Percentiles rank a stretch among this genome's conserved stretches.
Conservation (phyloP, 2,113 vertebrate genomes). For the Myrmecobius fasciatus region DNA sequence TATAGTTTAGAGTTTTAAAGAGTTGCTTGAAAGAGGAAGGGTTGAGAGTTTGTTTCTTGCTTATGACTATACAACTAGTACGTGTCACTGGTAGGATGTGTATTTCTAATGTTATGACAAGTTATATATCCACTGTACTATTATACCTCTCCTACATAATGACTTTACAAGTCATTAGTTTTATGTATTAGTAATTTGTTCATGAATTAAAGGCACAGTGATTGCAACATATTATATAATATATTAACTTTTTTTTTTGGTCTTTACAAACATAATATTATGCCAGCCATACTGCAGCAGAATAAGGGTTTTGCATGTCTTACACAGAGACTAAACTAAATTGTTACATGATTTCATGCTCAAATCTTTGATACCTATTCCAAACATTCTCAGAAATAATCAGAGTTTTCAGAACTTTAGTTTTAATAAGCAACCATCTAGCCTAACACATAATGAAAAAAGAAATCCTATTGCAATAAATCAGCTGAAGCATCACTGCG, state of each 20-base stretch:
- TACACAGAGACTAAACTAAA: not conserved
- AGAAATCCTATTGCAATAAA: not conserved
- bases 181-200: slow-evolving; percentile 18
- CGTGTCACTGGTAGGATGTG: not conserved
- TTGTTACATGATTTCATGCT: not conserved
- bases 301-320: not conserved
- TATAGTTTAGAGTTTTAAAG: not conserved
- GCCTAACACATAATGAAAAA: not conserved
- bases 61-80: not conserved
- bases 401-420: not conserved
- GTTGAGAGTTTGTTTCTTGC: not conserved
- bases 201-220: not conserved
- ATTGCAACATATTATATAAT: not conserved
- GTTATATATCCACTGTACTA: not conserved
- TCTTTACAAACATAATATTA: not conserved
- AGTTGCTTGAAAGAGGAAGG: not conserved
- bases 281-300: not conserved
- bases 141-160: not conserved
- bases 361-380: slow-evolving; percentile 14
- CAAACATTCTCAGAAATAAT: not conserved
- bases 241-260: not conserved
- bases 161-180: not conserved
- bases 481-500: not conserved
- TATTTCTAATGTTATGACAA: not conserved
- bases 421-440: not conserved